Evolutionary conservation across 1,140 invertebrate genomes (phyloP), one percentile per base, ranked within the genome.

Genomic region (Diorhabda sublineata): DNA sequence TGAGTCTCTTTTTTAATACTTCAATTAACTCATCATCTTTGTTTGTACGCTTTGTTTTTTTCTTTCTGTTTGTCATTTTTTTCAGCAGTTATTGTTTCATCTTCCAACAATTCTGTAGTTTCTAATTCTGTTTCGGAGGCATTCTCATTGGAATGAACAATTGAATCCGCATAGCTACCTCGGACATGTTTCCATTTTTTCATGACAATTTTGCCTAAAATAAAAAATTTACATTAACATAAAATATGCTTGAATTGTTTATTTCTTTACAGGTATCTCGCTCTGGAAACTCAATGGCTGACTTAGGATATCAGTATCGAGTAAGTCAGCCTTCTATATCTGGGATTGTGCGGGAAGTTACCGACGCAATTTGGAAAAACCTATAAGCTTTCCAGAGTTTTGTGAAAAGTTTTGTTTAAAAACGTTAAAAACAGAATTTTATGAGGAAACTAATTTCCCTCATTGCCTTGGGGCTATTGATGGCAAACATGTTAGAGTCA

Each of bases 391-490:
- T 52, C 45, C 45, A 6, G 45, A 9, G 5, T 52, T 52, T 52
- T 6, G 11, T n/a, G 45, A 58, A 62, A 62, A 11, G 9, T 44
- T 41, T n/a, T 65, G 47, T n/a, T 8, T 57, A 41, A 45, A n/a
- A 65, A 65, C 41, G n/a, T 47, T 47, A 65, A 9, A 26, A 45
- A n/a, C n/a, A n/a, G 59, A 45, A 44, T 67, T 67, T 47, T n/a
- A 58, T 41, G 42, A 44, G 58, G 5, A 62, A 42, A 47, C 66
- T 45, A 61, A 75, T 79, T 76, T 67, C 41, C 64, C 69, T 44
- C 67, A 70, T 58, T 80, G 78, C 68, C 64, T 79, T 42, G 79
- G 79, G 58, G 76, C 81, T 11, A 74, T 84, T 6, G 82, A 83
- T 78, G 82, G 83, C 0, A 82, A 80, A 69, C 78, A 82, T 70